phyloP scores from a whole-genome alignment of 2,113 vertebrate species.

The Girardinichthys multiradiatus region DNA sequence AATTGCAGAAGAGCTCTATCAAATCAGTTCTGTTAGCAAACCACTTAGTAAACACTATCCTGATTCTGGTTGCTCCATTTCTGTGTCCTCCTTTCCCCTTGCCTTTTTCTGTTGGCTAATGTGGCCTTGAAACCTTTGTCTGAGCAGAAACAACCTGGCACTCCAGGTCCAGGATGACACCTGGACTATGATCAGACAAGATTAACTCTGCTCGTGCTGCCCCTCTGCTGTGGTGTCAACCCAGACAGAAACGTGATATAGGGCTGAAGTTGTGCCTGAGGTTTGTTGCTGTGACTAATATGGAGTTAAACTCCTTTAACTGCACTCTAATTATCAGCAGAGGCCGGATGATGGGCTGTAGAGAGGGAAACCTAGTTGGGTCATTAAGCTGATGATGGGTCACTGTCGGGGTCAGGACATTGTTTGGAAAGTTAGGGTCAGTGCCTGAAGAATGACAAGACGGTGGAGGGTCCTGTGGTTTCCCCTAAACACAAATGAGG shows the following conservation, averaged over 20 bases:
- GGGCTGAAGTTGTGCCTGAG: constrained; percentile 12
- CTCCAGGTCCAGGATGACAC: constrained; percentile 18
- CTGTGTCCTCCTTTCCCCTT: neutral
- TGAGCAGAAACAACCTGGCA: constrained; percentile 19
- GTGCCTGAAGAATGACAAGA: constrained; percentile 1
- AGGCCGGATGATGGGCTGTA: constrained; percentile 5
- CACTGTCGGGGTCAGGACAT: constrained; percentile 43
- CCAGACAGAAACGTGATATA: constrained; percentile 66
- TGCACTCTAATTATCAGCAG: constrained; percentile 52
- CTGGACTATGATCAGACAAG: constrained; percentile 25
- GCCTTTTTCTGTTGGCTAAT: constrained; percentile 68
- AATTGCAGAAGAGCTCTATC: too few species aligned
- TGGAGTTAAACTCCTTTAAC: constrained; percentile 82
- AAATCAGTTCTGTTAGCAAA: too few species aligned
- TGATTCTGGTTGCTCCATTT: constrained; percentile 2
- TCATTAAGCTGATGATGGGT: constrained; percentile 36
- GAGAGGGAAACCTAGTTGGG: constrained; percentile 46
- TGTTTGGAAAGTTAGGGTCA: constrained; percentile 30
- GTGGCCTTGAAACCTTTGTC: constrained; percentile 52
- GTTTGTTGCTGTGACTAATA: constrained; percentile 67
- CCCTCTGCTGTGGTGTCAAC: constrained; percentile 7
- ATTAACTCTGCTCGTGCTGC: constrained; percentile 32
- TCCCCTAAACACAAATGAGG: too few species aligned
- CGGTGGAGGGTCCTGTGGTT: too few species aligned
- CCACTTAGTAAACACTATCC: constrained; percentile 2